Conservation (phyloP, 2,113 vertebrate genomes). For the Antechinus stuartii region DNA sequence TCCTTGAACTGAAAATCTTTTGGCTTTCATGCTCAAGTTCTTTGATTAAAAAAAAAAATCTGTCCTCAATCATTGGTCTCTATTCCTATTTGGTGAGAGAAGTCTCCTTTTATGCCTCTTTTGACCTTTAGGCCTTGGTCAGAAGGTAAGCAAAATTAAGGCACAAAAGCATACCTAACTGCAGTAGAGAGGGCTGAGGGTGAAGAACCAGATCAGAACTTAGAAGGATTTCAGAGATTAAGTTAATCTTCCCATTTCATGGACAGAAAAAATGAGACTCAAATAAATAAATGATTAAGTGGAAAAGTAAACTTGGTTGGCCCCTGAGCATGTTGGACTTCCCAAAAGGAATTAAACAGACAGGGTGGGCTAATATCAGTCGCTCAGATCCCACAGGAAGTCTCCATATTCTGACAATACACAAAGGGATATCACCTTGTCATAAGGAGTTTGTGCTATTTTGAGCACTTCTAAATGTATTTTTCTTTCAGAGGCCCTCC, state of each 20-base stretch:
- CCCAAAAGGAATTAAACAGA: not conserved
- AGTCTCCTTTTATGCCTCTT: too few relatives aligned
- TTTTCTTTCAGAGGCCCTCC: not conserved
- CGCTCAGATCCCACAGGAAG: not conserved
- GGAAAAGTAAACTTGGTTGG: not conserved
- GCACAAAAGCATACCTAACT: not conserved
- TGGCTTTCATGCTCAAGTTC: too few relatives aligned
- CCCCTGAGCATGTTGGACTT: not conserved
- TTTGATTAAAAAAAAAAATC: too few relatives aligned
- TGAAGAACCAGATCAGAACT: not conserved
- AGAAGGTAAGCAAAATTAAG: not conserved
- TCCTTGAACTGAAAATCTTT: too few relatives aligned
- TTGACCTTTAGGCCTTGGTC: not conserved
- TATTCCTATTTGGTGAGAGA: too few relatives aligned
- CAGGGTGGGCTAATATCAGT: not conserved
- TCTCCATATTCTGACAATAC: not conserved
- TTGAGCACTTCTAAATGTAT: not conserved
- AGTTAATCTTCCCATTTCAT: not conserved
- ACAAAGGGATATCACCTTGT: not conserved
- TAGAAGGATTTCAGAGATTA: not conserved
- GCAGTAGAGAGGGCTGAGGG: not conserved
- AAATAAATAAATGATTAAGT: not conserved
- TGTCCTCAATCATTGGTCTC: too few relatives aligned
- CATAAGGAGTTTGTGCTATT: not conserved
- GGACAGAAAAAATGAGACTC: not conserved